Base-by-base conservation (phyloP, 1,140 invertebrate genomes). In the Geopemphigus sp. region DNA sequence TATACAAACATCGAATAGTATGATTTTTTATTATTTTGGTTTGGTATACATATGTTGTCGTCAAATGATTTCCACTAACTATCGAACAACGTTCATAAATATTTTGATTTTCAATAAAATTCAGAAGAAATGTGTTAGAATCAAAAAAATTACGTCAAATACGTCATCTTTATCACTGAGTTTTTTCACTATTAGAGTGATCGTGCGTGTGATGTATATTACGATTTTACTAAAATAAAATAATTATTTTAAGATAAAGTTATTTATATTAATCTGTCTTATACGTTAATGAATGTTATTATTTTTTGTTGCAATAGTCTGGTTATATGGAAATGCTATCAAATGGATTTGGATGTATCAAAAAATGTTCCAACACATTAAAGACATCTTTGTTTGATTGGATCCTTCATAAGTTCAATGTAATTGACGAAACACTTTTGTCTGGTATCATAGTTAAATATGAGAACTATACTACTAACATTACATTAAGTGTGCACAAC, bases 281-380 rank as follows among this genome's bases (percentile, higher is more conserved):
- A 50, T 19, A 39, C 15, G 15, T n/a, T 11, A 26, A 70, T 70
- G 50, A 70, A 72, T 72, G 5, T 70, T 70, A 53, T 54, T 72
- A 72, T 72, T 68, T 68, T 68, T 72, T 72, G 68, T 72, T 72
- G 54, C 63, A 39, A 50, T 78, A 78, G 57, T 63, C 39, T 78
- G 74, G n/a, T 78, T 78, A 63, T 78, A 78, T 78, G 74, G 74
- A 78, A 45, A 61, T 78, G 74, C 74, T 78, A 63, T 59, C 74
- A 63, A 78, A 78, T 78, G 74, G 74, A 78, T 78, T 50, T 78
- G 59, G 74, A 63, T 63, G 39, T 63, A 78, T 78, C 74, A 78
- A 59, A 78, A 61, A 63, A 63, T 47, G 32, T 78, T 50, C 74
- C 56, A 78, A 78, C 24, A 45, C 74, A 78, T 50, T 78, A 78